Base-by-base conservation (phyloP, 1,140 invertebrate species). In the Drosophila athabasca region DNA sequence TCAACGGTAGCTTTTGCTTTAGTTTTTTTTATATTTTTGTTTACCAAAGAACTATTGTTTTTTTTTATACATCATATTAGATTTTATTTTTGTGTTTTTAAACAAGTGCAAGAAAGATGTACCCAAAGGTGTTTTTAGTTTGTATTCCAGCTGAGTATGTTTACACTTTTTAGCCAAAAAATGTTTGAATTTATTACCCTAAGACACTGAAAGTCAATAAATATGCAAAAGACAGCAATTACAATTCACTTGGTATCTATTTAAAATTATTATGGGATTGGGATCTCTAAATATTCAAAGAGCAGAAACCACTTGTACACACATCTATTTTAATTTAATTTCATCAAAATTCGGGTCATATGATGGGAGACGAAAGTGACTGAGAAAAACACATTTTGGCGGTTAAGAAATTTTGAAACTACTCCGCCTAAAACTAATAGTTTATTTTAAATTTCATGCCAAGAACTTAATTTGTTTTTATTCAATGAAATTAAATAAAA, bases 31-130 rank as follows among this genome's bases (percentile, higher is more conserved):
- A 58, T 31, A 64, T 66, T 65, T 26, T 57, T 31, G 64, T 66
- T 65, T 73, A 82, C 82, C 82, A 87, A 87, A 87, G 82, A 87
- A 75, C 66, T 65, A 78, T 80, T 68, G 45, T 5, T 74, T 81
- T 62, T 62, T 66, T 49, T 66, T 59, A 57, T 57, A 58, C 41
- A 54, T 67, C 53, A 75, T 67, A 35, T 74, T 62, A 24, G 3
- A 26, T 26, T 26, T 26, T 26, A 26, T 79, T 73, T 44, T 50
- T 48, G 17, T 48, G 17, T n/a, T 54, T 51, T 51, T 67, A 43
- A 81, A 29, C 54, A 66, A 73, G 44, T 52, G 17, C 35, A 58
- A 31, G 57, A 44, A 72, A 65, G 46, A 84, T 77, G 52, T 62
- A 59, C 19, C 29, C 45, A 55, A 68, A 54, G 77, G 62, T 81